Conservation (phyloP, 1,140 invertebrate genomes). For the Pseudobourletiella spinata region DNA sequence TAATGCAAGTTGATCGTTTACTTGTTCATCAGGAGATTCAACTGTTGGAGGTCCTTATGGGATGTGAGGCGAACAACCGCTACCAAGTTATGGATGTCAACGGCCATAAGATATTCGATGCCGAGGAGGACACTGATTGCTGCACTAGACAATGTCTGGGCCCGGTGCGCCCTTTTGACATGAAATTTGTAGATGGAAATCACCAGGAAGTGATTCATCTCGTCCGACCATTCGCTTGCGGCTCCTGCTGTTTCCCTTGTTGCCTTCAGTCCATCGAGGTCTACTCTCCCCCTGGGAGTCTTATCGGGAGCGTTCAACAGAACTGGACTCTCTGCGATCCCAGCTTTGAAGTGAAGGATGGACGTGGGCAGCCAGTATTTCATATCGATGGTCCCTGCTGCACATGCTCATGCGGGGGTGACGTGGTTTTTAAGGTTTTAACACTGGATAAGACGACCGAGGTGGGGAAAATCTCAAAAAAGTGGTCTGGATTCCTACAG, state of each 20-base stretch:
- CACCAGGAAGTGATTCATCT: constrained; percentile 70
- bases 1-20: too few relatives aligned
- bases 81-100: constrained; percentile 45
- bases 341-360: constrained; percentile 67
- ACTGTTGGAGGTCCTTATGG: constrained; percentile 51
- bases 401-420: constrained; percentile 66
- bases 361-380: constrained; percentile 62
- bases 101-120: constrained; percentile 73
- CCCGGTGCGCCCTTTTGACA: constrained; percentile 66
- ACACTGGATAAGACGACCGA: not conserved
- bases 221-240: constrained; percentile 63
- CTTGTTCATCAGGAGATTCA: constrained; percentile 80
- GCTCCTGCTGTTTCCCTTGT: constrained; percentile 69
- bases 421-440: constrained; percentile 57
- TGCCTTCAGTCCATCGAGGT: constrained; percentile 55
- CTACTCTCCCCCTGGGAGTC: constrained; percentile 17
- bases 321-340: constrained; percentile 60
- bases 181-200: constrained; percentile 71
- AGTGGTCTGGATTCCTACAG: constrained; percentile 59
- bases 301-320: constrained; percentile 60
- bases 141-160: constrained; percentile 66
- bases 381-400: constrained; percentile 74
- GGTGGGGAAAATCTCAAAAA: constrained; percentile 60
- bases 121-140: constrained; percentile 70
- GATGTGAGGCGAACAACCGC: constrained; percentile 35